A percentile compares a stretch with the other conserved stretches of the same genome.
Conservation (phyloP, 2,797 vertebrate species). For the Yasuhikotakia modesta region DNA sequence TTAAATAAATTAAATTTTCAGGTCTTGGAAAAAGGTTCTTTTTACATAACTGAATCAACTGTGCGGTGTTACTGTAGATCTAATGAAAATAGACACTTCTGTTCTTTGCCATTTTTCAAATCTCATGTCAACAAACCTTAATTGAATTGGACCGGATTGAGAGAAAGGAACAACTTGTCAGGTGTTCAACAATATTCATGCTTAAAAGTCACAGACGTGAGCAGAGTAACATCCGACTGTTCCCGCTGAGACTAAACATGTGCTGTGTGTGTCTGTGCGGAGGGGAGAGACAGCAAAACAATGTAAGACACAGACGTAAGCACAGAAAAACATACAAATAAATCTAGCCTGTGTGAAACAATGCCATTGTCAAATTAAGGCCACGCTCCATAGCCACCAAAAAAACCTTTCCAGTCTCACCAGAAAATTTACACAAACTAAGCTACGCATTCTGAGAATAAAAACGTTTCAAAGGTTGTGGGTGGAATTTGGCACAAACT, state of each 20-base stretch:
- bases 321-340: neutral
- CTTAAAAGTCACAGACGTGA: constrained; percentile 23
- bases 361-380: constrained; percentile 13
- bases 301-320: constrained; percentile 20
- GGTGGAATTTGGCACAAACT: constrained; percentile 21
- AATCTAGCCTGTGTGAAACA: constrained; percentile 31
- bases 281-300: constrained; percentile 5
- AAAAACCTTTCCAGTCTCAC: constrained; percentile 14
- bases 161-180: neutral
- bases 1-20: no score
- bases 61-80: no score
- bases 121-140: neutral
- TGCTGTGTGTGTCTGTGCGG: constrained; percentile 35
- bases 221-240: constrained; percentile 12
- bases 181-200: constrained; percentile 40
- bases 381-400: neutral
- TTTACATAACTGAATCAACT: no score
- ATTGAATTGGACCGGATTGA: constrained; percentile 7
- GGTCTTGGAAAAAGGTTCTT: no score
- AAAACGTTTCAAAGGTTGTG: neutral
- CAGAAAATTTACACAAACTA: neutral
- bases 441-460: neutral
- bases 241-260: constrained; percentile 50
- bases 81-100: no score
- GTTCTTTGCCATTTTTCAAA: neutral